phyloP scores from a whole-genome alignment of 2,797 vertebrate genomes.

The Pampus argenteus region DNA sequence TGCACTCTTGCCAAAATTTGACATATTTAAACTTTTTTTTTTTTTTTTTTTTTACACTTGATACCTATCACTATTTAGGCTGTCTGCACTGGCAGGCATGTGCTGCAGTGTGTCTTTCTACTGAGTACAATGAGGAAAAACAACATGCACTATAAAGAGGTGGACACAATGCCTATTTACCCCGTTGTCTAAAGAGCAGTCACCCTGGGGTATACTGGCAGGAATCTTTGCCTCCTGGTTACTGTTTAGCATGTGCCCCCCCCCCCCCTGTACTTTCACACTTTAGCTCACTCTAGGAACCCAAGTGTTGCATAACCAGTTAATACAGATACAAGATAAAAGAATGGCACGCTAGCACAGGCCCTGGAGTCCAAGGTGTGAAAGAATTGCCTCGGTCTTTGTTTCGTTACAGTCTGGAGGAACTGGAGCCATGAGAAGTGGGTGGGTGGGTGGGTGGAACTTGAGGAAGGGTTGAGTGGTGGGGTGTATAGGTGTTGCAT shows the following conservation, averaged over 20 bases:
- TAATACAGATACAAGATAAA: conserved; percentile 43
- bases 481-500: not conserved
- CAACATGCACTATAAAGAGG: conserved; percentile 12
- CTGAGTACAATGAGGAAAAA: conserved; percentile 21
- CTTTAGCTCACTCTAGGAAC: conserved; percentile 11
- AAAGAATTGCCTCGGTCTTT: conserved; percentile 6
- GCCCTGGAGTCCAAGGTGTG: conserved; percentile 36
- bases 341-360: conserved; percentile 24
- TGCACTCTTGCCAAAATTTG: not conserved
- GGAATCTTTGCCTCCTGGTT: conserved; percentile 26
- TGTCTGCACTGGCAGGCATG: conserved; percentile 31
- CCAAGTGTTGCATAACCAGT: conserved; percentile 54
- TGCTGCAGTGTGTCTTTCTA: conserved; percentile 37
- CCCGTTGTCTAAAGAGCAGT: conserved; percentile 15
- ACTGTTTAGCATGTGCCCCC: conserved; percentile 33
- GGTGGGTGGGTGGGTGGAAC: not conserved
- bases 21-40: conserved; percentile 4
- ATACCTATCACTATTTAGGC: conserved; percentile 14
- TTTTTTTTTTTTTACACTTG: not conserved
- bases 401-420: not conserved
- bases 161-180: not conserved
- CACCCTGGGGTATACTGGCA: conserved; percentile 16
- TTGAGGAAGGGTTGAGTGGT: not conserved
- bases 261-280: not conserved
- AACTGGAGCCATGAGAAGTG: not conserved